Evolutionary conservation across 2,888 invertebrate genomes (phyloP).

Genomic region (Sarcophaga carnaria): DNA sequence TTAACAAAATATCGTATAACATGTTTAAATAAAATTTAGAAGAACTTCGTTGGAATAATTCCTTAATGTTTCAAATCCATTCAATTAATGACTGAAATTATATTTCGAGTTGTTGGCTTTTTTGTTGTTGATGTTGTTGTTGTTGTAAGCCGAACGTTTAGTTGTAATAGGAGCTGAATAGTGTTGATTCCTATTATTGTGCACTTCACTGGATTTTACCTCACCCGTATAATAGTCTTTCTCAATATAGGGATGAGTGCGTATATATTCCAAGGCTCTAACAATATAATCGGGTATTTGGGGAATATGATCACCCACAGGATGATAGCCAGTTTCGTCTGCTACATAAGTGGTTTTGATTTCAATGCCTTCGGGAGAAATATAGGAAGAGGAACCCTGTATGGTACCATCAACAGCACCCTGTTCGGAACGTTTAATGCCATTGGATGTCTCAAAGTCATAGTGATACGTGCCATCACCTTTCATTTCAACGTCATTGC

Average conservation of each 20-base stretch:
- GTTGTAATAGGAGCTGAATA: background rate
- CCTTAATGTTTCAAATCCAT: background rate
- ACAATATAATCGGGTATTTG: constrained; percentile 77
- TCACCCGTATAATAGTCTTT: constrained; percentile 75
- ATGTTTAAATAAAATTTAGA: no score
- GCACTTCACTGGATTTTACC: constrained; percentile 47
- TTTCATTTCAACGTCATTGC: constrained; percentile 73
- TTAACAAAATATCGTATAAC: no score
- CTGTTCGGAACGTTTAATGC: constrained; percentile 74
- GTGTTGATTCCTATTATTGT: constrained; percentile 14
- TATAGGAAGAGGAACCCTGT: constrained; percentile 75
- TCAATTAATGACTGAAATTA: constrained; percentile 51
- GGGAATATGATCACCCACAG: constrained; percentile 77
- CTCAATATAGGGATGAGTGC: constrained; percentile 76
- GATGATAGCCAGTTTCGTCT: constrained; percentile 77
- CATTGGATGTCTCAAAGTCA: constrained; percentile 77
- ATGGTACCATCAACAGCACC: constrained; percentile 74
- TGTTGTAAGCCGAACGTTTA: constrained; percentile 16
- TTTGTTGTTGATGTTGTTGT: background rate
- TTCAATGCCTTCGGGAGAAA: constrained; percentile 75
- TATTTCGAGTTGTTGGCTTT: constrained; percentile 34
- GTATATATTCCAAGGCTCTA: constrained; percentile 76
- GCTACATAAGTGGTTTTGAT: constrained; percentile 76
- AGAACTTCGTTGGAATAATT: no score
- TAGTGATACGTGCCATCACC: constrained; percentile 76